phyloP scores from a whole-genome alignment of 2,888 invertebrate genomes.

The Orchestes rusci region DNA sequence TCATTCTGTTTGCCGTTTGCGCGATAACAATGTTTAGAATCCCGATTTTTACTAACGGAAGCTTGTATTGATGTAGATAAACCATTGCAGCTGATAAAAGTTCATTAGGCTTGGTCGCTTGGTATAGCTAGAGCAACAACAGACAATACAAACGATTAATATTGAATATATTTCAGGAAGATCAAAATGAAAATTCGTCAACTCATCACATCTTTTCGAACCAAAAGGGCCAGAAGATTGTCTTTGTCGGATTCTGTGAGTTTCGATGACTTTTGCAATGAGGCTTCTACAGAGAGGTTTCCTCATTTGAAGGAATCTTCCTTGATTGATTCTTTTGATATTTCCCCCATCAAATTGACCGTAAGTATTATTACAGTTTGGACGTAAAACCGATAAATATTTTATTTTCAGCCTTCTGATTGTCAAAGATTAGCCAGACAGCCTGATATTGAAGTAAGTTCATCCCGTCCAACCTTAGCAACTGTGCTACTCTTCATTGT shows the following conservation, averaged over 20 bases:
- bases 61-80: no score
- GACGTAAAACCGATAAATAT: background rate
- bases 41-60: no score
- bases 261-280: constrained; percentile 55
- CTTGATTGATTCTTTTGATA: constrained; percentile 43
- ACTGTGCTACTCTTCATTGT: constrained; percentile 39
- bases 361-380: constrained; percentile 4
- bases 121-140: no score
- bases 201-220: constrained; percentile 36
- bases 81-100: no score
- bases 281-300: constrained; percentile 43
- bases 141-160: no score
- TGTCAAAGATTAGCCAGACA: constrained; percentile 15
- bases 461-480: constrained; percentile 38
- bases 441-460: constrained; percentile 13
- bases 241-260: constrained; percentile 45
- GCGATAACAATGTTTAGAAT: no score
- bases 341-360: constrained; percentile 35
- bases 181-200: constrained; percentile 37
- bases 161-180: no score
- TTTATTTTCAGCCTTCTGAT: constrained; percentile 9
- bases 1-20: no score
- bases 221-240: constrained; percentile 34
- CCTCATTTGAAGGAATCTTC: constrained; percentile 49
- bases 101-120: no score